Conservation (phyloP, 2,113 vertebrate species). For the Podocnemis expansa region DNA sequence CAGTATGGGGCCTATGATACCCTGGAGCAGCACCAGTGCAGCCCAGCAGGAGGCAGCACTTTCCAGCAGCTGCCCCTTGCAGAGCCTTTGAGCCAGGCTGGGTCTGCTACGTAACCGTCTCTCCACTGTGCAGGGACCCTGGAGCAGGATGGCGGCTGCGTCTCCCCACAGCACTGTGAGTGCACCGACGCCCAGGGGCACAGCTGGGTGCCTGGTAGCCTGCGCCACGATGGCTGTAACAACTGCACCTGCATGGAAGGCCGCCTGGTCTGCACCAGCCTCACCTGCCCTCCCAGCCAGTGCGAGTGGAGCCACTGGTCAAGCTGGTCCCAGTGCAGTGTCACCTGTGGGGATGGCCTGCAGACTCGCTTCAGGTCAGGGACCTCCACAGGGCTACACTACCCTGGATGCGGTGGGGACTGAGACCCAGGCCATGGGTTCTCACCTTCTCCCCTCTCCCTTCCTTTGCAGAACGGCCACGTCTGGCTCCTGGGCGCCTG, state of each 20-base stretch:
- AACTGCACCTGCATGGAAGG: conserved; percentile 86
- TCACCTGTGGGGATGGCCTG: conserved; percentile 79
- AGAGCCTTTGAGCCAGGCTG: not conserved
- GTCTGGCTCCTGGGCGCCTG: conserved; percentile 62
- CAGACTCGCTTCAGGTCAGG: conserved; percentile 85
- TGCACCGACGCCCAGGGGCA: conserved; percentile 82
- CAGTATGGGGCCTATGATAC: not conserved
- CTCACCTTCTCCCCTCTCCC: accelerated
- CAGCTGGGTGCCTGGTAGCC: conserved; percentile 86
- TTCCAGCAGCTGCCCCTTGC: not conserved
- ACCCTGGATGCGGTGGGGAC: too few relatives aligned
- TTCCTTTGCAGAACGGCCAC: conserved; percentile 74
- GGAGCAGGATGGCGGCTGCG: conserved; percentile 84
- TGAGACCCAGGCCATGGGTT: not conserved
- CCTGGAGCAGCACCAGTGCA: not conserved
- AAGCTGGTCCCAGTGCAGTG: conserved; percentile 86
- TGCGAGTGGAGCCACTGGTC: conserved; percentile 91
- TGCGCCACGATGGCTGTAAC: conserved; percentile 79
- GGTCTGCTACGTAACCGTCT: not conserved
- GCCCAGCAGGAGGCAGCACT: not conserved
- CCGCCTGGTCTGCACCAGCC: conserved; percentile 79
- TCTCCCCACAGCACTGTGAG: conserved; percentile 84
- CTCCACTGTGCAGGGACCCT: conserved; percentile 55
- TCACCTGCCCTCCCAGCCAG: conserved; percentile 63
- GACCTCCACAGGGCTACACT: not conserved